Evolutionary conservation across 2,797 vertebrate genomes (phyloP).

Genomic region (Coregonus ussuriensis): DNA sequence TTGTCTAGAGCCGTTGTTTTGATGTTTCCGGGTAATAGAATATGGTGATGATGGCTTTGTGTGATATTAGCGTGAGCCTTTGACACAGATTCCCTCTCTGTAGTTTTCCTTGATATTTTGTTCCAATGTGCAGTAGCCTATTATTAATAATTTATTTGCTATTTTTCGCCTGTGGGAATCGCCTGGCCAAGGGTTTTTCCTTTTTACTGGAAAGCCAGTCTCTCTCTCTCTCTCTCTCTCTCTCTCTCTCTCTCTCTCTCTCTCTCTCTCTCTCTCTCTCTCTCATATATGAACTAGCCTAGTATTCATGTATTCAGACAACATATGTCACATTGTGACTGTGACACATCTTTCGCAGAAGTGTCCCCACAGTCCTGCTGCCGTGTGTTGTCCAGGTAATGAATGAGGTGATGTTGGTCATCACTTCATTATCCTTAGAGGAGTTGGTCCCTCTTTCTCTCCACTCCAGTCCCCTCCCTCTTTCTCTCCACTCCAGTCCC

Average conservation of each 20-base stretch:
- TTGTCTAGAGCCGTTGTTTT: background rate
- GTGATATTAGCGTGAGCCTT: background rate
- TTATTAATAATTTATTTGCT: background rate
- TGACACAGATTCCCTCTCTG: background rate
- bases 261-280: background rate
- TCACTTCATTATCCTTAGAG: background rate
- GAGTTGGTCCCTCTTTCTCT: background rate
- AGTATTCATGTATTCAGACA: background rate
- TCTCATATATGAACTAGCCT: background rate
- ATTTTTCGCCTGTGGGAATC: background rate
- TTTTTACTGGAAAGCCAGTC: background rate
- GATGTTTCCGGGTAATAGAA: background rate
- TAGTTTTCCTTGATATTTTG: conserved; percentile 7
- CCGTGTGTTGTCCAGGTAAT: background rate
- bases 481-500: conserved; percentile 49
- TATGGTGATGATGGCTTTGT: background rate
- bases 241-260: background rate
- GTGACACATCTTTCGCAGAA: background rate
- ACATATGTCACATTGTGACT: background rate
- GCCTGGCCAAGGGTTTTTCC: background rate
- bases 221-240: background rate
- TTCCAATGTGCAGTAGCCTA: background rate
- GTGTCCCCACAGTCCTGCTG: background rate
- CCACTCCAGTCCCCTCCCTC: conserved; percentile 49
- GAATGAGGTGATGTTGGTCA: background rate